Evolutionary conservation across 2,113 vertebrate species (phyloP).

Genomic region (Percopsis transmontana): DNA sequence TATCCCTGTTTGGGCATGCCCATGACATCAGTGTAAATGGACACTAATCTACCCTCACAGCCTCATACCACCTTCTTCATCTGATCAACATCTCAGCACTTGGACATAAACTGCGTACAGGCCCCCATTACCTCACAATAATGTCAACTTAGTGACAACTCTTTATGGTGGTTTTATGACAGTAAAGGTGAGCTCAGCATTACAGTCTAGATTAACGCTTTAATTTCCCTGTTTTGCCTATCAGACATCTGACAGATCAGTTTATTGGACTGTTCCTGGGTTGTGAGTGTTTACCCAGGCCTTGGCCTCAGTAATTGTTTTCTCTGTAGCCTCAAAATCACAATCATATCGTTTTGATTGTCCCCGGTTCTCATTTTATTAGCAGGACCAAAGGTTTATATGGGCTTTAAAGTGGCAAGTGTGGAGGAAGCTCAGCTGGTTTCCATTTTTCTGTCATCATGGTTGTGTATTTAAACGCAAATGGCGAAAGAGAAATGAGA

Average conservation of each 20-base stretch:
- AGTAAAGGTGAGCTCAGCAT: background rate
- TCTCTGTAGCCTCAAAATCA: constrained; percentile 20
- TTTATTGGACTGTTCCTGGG: background rate
- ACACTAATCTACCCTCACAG: constrained; percentile 42
- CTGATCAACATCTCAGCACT: constrained; percentile 2
- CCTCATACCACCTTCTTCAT: constrained; percentile 30
- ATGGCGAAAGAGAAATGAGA: constrained; percentile 28
- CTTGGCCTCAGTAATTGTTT: constrained; percentile 25
- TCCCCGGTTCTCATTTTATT: constrained; percentile 33
- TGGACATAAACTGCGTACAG: constrained; percentile 19
- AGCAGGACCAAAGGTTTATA: constrained; percentile 41
- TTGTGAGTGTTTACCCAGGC: background rate
- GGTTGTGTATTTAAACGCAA: constrained; percentile 43
- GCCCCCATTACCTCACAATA: constrained; percentile 14
- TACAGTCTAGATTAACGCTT: background rate
- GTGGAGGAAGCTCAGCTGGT: constrained; percentile 58
- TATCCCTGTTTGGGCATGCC: constrained; percentile 23
- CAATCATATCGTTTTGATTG: constrained; percentile 5
- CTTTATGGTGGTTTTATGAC: constrained; percentile 1
- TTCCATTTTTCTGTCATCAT: constrained; percentile 67
- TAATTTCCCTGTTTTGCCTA: too few relatives aligned
- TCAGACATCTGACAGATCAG: background rate
- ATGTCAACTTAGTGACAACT: background rate
- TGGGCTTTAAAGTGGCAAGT: constrained; percentile 45
- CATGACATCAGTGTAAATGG: constrained; percentile 17